Evolutionary conservation across 2,888 invertebrate species (phyloP), one percentile per base, ranked within the genome.

Genomic region (Diarsia dahlii): DNA sequence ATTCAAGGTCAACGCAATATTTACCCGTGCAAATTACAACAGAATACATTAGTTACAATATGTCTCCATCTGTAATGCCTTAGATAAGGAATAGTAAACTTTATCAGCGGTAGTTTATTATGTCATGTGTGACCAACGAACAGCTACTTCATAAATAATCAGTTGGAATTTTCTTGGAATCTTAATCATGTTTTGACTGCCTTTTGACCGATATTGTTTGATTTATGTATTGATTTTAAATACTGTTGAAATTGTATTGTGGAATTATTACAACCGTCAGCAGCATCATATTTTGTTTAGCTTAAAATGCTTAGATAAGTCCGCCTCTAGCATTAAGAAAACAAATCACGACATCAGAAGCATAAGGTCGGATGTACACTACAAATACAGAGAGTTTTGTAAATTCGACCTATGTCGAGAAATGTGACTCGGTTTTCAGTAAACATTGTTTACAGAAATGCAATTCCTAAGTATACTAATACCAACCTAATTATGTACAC

Each of bases 1-100:
- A 84, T 80, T 84, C 86, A 86, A 87, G 88, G 88, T 88, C 87
- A 79, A 67, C 54, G 52, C 66, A 87, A 86, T 82, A 68, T 77
- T 82, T 79, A 81, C 52, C 20, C 45, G 64, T 74, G 46, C 67
- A 71, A 77, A 71, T 71, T 66, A 62, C 23, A 66, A 66, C 28
- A 28, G n/a, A 63, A 58, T 62, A 48, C 12, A 3, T 71, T 69
- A 54, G 62, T 74, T 74, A 70, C 68, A 68, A 13, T 74, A 69
- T 71, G 67, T 76, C 74, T 80, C 56, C 56, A 50, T 56, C 74
- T 67, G 70, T 80, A 77, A 70, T 76, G 62, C 52, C 46, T 75
- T 54, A 73, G 81, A 85, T 87, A 87, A 85, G 74, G 52, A 83
- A 71, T 74, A 74, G 80, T 78, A 74, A 65, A 60, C 34, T 65